phyloP scores from a whole-genome alignment of 2,888 invertebrate genomes.

The Ormyrus nitidulus region DNA sequence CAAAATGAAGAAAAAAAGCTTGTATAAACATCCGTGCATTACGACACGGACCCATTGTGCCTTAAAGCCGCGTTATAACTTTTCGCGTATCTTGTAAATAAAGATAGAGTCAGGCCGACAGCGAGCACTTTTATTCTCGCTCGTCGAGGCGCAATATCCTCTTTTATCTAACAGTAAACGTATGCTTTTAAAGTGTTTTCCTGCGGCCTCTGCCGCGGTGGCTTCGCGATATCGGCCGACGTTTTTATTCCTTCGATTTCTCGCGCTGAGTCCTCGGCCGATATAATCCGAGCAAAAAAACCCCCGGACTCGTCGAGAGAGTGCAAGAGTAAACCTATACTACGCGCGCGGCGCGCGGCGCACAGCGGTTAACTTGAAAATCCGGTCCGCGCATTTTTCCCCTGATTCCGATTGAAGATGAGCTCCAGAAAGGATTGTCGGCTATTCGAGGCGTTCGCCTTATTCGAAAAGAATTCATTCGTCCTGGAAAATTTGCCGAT shows the following conservation, averaged over 20 bases:
- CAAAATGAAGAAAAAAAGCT: no score
- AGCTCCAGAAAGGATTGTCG: slow-evolving; percentile 33
- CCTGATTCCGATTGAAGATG: slow-evolving; percentile 42
- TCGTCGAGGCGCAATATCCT: slow-evolving; percentile 23
- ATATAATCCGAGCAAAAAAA: slow-evolving; percentile 32
- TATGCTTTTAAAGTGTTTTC: slow-evolving; percentile 51
- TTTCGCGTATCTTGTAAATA: slow-evolving; percentile 39
- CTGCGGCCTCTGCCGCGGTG: background rate
- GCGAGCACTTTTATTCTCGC: slow-evolving; percentile 26
- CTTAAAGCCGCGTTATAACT: slow-evolving; percentile 19
- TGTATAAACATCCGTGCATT: no score
- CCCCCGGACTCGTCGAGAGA: background rate
- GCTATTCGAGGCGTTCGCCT: slow-evolving; percentile 25
- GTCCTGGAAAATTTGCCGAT: slow-evolving; percentile 42
- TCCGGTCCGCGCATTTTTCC: slow-evolving; percentile 45
- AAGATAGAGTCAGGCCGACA: slow-evolving; percentile 29
- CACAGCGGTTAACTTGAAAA: slow-evolving; percentile 43
- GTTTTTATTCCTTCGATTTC: slow-evolving; percentile 52
- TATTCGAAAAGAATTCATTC: slow-evolving; percentile 48
- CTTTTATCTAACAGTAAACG: slow-evolving; percentile 49
- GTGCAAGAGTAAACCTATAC: no score
- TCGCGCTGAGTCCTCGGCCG: background rate
- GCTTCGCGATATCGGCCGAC: slow-evolving; percentile 14
- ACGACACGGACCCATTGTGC: slow-evolving; percentile 15
- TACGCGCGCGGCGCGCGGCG: no score